Base-by-base conservation (phyloP, 2,888 invertebrate genomes). In the Xylocampa areola region DNA sequence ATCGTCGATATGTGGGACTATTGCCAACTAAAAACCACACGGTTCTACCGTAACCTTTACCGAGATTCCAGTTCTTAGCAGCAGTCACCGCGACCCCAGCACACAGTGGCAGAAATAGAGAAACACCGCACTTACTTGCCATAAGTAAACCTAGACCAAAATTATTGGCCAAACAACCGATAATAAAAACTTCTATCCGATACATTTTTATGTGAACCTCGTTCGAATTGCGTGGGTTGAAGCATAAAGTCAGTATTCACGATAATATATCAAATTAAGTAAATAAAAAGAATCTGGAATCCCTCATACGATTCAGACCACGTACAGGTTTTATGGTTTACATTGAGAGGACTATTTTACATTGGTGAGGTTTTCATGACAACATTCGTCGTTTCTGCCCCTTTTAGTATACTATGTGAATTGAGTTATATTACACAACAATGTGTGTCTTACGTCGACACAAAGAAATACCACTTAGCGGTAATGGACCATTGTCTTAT, bases 261-360 rank as follows among this genome's bases (percentile, higher is more conserved):
- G 8, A 29, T 25, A 36, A 33, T 48, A 37, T 40, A 35, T 23
- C n/a, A 37, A 55, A 53, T 50, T 29, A 35, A 33, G 14, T 63
- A 17, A 43, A 69, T 44, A 36, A 40, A 52, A 53, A 73, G 37
- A 51, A 51, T 51, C 41, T 45, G 30, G 37, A 48, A 45, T 37
- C 43, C 43, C 45, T 57, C 29, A 7, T 21, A 37, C 37, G 37
- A 62, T 64, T 52, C 73, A 54, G 61, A 59, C 62, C 82, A 84
- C 84, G 84, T 81, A 76, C 69, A 37, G 41, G 47, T 79, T 82
- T 84, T 84, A 82, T 78, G 63, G 77, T 70, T 69, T 68, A 25
- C 59, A 50, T 61, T 62, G 66, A 71, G 59, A 72, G 63, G 65
- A 76, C 72, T 60, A 69, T 73, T 76, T 67, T 54, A 65, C 54